Evolutionary conservation across 2,888 invertebrate genomes (phyloP), one percentile per base, ranked within the genome.

Genomic region (Mythimna loreyi): DNA sequence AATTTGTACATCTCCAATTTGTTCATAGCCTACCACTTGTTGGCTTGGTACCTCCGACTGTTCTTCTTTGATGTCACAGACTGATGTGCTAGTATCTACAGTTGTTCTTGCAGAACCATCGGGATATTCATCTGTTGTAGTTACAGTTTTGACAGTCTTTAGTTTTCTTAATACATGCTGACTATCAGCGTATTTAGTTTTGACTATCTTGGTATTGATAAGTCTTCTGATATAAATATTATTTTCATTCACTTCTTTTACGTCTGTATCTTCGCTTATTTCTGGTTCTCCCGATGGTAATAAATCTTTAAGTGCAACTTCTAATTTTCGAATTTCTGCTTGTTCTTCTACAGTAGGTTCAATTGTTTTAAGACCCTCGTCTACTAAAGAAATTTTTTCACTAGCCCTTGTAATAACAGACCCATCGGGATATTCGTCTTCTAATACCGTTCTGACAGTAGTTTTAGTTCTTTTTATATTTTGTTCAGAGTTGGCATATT

Each of bases 391-490:
- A 16, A 92, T 87, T 77, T 92, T 94, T 88, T 94, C 93, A 84
- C 89, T 93, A 2, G 92, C 93, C 85, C 90, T 93, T 33, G 91
- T 92, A 16, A 90, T 85, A 13, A 94, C 77, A 43, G 93, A 90
- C 8, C 94, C 93, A 87, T 95, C 93, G 4, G 93, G 93, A 76
- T 93, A 87, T 83, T 92, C 91, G 81, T 96, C 96, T 89, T 93
- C 93, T 25, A 87, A 87, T 5, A 90, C 78, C 6, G 92, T 95
- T 72, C 83, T 92, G 0, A 91, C 85, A n/a, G 89, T 93, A 11
- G 87, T 93, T 85, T 93, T 93, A 13, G 88, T 89, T 83, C 92
- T 89, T 72, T 89, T 92, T 3, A 90, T 75, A 61, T 89, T 89
- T 16, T 83, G 75, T 21, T 30, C 45, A 25, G 45, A 49, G 74